These are phyloP conservation scores for Myodes glareolus DNA, from an alignment of 2,113 vertebrate genomes.

Conservation along the genomic window DNA sequence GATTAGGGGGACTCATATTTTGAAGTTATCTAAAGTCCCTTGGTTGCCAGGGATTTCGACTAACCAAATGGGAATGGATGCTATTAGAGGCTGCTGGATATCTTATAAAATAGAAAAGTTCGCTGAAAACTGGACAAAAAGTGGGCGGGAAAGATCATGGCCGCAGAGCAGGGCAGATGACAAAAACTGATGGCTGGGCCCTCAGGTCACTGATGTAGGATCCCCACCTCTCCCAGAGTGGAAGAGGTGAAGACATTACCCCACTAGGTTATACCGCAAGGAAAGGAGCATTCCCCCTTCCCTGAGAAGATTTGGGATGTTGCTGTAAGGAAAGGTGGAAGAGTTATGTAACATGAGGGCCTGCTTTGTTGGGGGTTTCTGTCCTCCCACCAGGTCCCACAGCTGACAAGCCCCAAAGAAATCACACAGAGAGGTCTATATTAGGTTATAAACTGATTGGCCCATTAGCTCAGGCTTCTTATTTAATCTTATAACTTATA, in stretches of 20 bases:
- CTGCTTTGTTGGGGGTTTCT: no score
- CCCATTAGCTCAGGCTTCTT: no score
- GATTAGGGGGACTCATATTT: background rate
- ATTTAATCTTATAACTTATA: no score
- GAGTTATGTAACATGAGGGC: no score
- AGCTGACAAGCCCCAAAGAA: no score
- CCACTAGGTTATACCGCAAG: background rate
- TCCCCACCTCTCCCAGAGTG: background rate
- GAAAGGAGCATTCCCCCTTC: no score
- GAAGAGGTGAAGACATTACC: no score
- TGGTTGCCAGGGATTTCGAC: background rate
- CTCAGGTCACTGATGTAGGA: background rate
- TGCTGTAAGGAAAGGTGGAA: background rate
- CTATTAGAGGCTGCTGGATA: background rate
- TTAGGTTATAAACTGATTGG: no score
- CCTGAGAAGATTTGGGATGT: background rate
- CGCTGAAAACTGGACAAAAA: background rate
- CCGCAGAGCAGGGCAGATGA: rapidly evolving
- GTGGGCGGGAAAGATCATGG: background rate
- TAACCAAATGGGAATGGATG: no score
- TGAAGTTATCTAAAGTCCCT: background rate
- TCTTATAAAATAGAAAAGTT: background rate
- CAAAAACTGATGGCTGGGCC: background rate
- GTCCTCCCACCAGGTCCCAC: no score
- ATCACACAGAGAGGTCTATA: no score